Evolutionary conservation across 1,140 invertebrate species (phyloP).

Genomic region (Caenorhabditis briggsae): DNA sequence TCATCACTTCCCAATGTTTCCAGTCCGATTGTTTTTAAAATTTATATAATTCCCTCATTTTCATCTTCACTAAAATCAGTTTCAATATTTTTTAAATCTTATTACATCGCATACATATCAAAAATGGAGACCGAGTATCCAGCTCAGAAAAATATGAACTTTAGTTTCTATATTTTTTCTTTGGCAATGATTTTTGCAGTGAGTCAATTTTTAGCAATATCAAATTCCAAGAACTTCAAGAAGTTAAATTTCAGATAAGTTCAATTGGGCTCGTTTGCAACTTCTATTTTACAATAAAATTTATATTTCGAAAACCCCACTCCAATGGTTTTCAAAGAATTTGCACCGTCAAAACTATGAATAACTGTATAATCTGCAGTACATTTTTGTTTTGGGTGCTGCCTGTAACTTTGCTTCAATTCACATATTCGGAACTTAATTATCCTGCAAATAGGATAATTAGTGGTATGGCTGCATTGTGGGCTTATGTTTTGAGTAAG

Average conservation of each 20-base stretch:
- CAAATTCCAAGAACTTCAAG: background rate
- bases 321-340: background rate
- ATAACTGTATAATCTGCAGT: background rate
- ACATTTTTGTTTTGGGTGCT: background rate
- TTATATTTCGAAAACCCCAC: background rate
- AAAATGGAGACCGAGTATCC: background rate
- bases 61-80: too few relatives aligned
- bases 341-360: background rate
- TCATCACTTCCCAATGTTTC: too few relatives aligned
- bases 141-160: background rate
- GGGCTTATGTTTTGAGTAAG: conserved; percentile 1
- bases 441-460: background rate
- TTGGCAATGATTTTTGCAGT: background rate
- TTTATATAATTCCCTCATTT: too few relatives aligned
- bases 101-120: background rate
- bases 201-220: background rate
- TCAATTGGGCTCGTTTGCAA: background rate
- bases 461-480: background rate
- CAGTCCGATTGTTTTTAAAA: too few relatives aligned
- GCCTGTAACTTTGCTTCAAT: background rate
- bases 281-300: background rate
- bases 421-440: background rate
- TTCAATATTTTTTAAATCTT: background rate
- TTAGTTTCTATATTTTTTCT: background rate
- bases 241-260: background rate